Evolutionary conservation across 1,140 invertebrate species (phyloP).

Genomic region (Oscheius sp.): DNA sequence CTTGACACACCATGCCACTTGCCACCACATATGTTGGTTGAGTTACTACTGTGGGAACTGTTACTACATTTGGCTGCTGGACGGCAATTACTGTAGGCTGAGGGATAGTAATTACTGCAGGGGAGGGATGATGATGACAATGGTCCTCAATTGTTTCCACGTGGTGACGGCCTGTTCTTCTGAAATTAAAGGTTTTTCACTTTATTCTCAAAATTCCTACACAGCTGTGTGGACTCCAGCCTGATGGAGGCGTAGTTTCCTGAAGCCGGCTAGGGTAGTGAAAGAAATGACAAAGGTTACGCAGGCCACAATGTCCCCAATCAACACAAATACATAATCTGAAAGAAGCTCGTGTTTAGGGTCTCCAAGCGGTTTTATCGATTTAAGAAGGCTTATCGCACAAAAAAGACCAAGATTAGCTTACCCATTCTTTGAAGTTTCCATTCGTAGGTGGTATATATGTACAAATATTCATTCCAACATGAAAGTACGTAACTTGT

Average conservation of each 20-base stretch:
- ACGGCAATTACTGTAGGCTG: not conserved
- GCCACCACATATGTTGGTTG: not conserved
- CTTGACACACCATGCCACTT: not conserved
- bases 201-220: not conserved
- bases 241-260: not conserved
- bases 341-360: not conserved
- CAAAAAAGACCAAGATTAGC: not conserved
- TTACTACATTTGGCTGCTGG: not conserved
- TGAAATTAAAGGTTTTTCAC: not conserved
- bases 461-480: not conserved
- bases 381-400: not conserved
- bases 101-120: not conserved
- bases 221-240: not conserved
- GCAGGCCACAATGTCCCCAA: not conserved
- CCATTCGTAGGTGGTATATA: not conserved
- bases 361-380: not conserved
- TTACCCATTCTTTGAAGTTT: not conserved
- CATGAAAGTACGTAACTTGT: not conserved
- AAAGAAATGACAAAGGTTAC: not conserved
- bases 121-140: not conserved
- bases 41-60: not conserved
- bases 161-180: not conserved
- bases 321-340: not conserved
- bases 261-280: not conserved
- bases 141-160: not conserved